phyloP scores from a whole-genome alignment of 2,113 vertebrate species.

The Rhabdornis inornatus region DNA sequence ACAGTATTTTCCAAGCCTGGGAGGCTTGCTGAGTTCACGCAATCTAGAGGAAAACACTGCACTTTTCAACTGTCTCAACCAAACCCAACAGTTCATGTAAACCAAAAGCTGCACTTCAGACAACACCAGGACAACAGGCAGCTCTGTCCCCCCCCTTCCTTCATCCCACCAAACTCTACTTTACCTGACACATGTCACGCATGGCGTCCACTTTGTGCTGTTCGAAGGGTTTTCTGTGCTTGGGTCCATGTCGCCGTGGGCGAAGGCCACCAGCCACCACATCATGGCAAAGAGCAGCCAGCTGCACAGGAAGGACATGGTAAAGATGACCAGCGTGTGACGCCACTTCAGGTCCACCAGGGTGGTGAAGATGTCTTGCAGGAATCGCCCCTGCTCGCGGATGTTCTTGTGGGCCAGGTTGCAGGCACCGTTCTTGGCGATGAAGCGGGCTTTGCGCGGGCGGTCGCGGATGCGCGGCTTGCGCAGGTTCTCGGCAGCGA shows the following conservation, averaged over 20 bases:
- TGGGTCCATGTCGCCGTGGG: constrained; percentile 88
- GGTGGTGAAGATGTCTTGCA: constrained; percentile 98
- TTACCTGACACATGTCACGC: constrained; percentile 92
- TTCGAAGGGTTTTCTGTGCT: constrained; percentile 59
- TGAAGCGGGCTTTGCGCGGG: constrained; percentile 92
- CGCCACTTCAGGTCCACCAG: constrained; percentile 98
- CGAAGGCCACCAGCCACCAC: constrained; percentile 98
- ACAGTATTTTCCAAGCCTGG: constrained; percentile 45
- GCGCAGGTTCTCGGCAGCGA: constrained; percentile 86
- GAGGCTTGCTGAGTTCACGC: neutral
- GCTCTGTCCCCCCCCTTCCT: neutral
- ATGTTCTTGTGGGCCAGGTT: constrained; percentile 99
- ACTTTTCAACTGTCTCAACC: constrained; percentile 42
- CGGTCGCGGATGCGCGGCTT: constrained; percentile 91
- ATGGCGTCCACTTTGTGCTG: constrained; percentile 70
- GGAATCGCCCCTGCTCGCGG: constrained; percentile 94
- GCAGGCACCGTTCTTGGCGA: constrained; percentile 96
- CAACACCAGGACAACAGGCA: neutral
- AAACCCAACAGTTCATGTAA: neutral
- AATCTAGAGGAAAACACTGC: constrained; percentile 40
- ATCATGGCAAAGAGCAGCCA: constrained; percentile 98
- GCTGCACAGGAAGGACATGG: constrained; percentile 96
- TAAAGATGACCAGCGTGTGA: constrained; percentile 97
- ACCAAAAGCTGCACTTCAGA: neutral
- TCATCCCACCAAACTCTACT: neutral